A percentile compares a stretch with the other conserved stretches of the same genome.
phyloP scores from a whole-genome alignment of 2,113 vertebrate genomes.

The Rutilus rutilus region DNA sequence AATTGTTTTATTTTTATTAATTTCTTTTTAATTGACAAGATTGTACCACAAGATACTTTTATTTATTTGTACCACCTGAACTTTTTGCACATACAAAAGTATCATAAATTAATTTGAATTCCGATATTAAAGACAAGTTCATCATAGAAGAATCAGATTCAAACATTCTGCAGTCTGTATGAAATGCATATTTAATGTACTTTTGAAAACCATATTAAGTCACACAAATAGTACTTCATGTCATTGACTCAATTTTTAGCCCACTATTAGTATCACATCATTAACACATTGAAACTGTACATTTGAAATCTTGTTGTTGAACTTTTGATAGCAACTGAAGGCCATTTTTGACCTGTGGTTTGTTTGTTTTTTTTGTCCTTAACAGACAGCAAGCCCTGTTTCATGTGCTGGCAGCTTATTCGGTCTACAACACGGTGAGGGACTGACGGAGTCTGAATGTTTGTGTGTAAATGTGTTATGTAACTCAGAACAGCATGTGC shows the following conservation, averaged over 20 bases:
- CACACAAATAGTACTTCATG: neutral
- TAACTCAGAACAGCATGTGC: constrained; percentile 33
- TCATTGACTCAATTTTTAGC: neutral
- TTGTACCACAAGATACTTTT: neutral
- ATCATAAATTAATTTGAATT: neutral
- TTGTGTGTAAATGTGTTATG: neutral
- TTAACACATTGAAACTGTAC: too few species aligned
- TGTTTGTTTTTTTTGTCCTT: constrained; percentile 58
- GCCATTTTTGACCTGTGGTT: constrained; percentile 37
- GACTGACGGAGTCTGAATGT: neutral
- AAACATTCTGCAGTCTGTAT: too few species aligned
- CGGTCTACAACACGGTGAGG: constrained; percentile 92
- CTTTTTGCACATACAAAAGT: neutral
- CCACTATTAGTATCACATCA: too few species aligned
- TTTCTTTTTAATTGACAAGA: neutral
- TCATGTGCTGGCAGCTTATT: constrained; percentile 90
- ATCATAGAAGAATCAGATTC: neutral
- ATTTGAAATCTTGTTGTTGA: neutral
- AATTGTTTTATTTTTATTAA: too few species aligned
- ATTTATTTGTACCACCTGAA: neutral
- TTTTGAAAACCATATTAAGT: neutral
- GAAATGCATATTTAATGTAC: neutral
- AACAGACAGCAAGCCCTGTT: constrained; percentile 90
- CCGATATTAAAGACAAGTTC: neutral
- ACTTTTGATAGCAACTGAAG: neutral